Conservation (phyloP, 2,797 vertebrate species). For the Onychomys torridus region DNA sequence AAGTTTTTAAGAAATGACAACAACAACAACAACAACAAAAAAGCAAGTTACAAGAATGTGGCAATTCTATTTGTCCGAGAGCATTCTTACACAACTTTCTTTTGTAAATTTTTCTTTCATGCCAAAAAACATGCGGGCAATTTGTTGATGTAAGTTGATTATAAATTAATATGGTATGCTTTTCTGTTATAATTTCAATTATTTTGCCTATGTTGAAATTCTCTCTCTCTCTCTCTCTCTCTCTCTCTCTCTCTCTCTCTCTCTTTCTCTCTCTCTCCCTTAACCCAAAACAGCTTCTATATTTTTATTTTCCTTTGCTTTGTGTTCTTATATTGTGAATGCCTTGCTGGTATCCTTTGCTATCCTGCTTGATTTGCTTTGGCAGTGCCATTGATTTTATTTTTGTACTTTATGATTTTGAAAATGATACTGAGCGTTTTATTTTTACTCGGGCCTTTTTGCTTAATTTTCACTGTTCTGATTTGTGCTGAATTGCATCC, state of each 20-base stretch:
- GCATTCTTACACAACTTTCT: slow-evolving; percentile 99
- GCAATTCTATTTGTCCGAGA: slow-evolving; percentile 95
- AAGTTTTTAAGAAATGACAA: slow-evolving; percentile 92
- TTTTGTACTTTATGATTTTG: slow-evolving; percentile 83
- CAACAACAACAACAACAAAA: slow-evolving; percentile 83
- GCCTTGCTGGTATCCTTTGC: slow-evolving; percentile 90
- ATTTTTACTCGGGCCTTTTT: slow-evolving; percentile 81
- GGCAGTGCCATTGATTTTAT: slow-evolving; percentile 84
- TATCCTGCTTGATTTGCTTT: slow-evolving; percentile 75
- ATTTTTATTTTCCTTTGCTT: slow-evolving; percentile 83
- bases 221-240: background rate
- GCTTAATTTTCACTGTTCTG: slow-evolving; percentile 81
- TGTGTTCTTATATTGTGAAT: slow-evolving; percentile 88
- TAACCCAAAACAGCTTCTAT: slow-evolving; percentile 22
- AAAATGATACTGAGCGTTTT: slow-evolving; percentile 78
- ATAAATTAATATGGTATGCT: slow-evolving; percentile 95
- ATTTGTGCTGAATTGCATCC: slow-evolving; percentile 81
- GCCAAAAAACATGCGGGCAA: slow-evolving; percentile 99
- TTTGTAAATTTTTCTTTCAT: slow-evolving; percentile 99
- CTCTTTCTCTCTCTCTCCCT: no score
- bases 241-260: slow-evolving; percentile 32
- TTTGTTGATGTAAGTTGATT: slow-evolving; percentile 99
- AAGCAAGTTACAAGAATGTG: slow-evolving; percentile 95
- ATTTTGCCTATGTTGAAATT: slow-evolving; percentile 85
- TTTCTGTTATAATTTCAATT: slow-evolving; percentile 91